Conservation (phyloP, 2,888 invertebrate species). For the Ennomos erosarius region DNA sequence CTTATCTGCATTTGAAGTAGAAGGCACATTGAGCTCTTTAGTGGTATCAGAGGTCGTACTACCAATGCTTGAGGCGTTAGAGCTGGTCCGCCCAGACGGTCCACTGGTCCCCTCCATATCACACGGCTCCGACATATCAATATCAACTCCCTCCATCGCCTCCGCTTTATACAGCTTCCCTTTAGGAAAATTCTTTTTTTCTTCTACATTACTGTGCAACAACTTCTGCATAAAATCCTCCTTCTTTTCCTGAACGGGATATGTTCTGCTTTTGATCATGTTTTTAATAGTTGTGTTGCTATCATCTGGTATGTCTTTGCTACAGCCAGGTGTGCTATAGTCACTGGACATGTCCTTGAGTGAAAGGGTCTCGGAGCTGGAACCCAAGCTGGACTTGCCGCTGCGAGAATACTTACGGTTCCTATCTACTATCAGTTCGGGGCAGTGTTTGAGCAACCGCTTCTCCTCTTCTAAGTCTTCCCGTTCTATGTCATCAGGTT, state of each 20-base stretch:
- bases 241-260: slow-evolving; percentile 55
- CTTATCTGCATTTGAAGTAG: slow-evolving; percentile 77
- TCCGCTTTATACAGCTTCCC: slow-evolving; percentile 76
- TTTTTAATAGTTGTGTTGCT: slow-evolving; percentile 72
- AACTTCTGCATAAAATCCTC: slow-evolving; percentile 79
- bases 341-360: slow-evolving; percentile 62
- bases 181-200: slow-evolving; percentile 74
- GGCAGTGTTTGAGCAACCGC: slow-evolving; percentile 72
- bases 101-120: slow-evolving; percentile 59
- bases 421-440: slow-evolving; percentile 70
- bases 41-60: slow-evolving; percentile 71
- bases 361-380: slow-evolving; percentile 77
- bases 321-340: slow-evolving; percentile 72
- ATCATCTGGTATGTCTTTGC: slow-evolving; percentile 68
- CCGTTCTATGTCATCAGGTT: slow-evolving; percentile 74
- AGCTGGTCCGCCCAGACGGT: slow-evolving; percentile 67
- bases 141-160: slow-evolving; percentile 37
- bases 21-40: slow-evolving; percentile 71
- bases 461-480: slow-evolving; percentile 81
- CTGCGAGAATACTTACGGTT: slow-evolving; percentile 69
- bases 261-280: slow-evolving; percentile 57
- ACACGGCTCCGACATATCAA: slow-evolving; percentile 59
- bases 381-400: slow-evolving; percentile 70
- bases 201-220: slow-evolving; percentile 66
- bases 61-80: slow-evolving; percentile 73